Evolutionary conservation across 2,797 vertebrate species (phyloP).

Genomic region (Oreochromis grahami): DNA sequence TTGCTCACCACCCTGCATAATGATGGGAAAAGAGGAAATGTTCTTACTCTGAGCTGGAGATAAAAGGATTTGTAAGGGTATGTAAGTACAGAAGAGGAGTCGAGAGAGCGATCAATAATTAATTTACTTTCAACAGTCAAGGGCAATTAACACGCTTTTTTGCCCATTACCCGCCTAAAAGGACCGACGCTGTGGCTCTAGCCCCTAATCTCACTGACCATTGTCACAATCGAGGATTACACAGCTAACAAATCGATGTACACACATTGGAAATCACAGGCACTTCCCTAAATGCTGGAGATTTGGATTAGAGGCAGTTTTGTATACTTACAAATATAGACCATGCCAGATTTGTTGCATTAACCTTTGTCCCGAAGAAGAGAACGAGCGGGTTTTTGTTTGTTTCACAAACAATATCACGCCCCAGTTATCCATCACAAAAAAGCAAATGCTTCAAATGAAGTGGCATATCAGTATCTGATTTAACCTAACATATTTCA

Average conservation of each 20-base stretch:
- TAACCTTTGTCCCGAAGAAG: conserved; percentile 19
- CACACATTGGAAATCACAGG: conserved; percentile 19
- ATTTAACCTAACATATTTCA: not conserved
- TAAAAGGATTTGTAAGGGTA: conserved; percentile 81
- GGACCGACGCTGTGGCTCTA: conserved; percentile 46
- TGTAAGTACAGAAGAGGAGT: conserved; percentile 79
- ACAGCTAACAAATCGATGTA: conserved; percentile 68
- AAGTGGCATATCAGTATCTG: conserved; percentile 3
- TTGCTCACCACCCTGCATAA: conserved; percentile 55
- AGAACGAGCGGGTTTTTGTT: not conserved
- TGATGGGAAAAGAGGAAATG: conserved; percentile 73
- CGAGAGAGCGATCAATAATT: conserved; percentile 81
- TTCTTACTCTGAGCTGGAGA: conserved; percentile 68
- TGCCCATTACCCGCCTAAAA: conserved; percentile 73
- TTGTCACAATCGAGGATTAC: conserved; percentile 77
- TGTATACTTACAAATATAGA: conserved; percentile 50
- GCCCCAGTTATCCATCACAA: not conserved
- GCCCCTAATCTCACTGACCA: conserved; percentile 73
- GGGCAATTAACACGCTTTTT: conserved; percentile 80
- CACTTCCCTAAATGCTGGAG: conserved; percentile 26
- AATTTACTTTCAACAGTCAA: conserved; percentile 83
- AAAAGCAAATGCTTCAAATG: not conserved
- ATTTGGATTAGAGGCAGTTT: conserved; percentile 56
- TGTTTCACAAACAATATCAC: not conserved
- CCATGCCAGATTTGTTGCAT: conserved; percentile 49